phyloP scores from a whole-genome alignment of 2,797 vertebrate species.

The Hydrophis major region DNA sequence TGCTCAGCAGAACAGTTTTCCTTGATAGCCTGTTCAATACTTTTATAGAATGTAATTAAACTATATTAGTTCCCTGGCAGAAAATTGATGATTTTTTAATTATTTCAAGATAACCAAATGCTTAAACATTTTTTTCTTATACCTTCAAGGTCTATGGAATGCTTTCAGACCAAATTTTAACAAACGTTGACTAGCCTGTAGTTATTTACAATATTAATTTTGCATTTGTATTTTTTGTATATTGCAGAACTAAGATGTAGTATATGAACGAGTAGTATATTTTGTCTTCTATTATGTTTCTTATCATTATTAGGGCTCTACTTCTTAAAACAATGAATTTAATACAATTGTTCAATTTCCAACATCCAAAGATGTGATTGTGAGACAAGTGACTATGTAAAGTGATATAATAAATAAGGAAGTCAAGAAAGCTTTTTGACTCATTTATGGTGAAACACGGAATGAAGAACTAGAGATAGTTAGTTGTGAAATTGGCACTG shows the following conservation, averaged over 20 bases:
- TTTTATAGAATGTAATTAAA: slow-evolving; percentile 76
- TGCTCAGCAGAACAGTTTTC: slow-evolving; percentile 58
- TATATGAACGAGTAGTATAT: background rate
- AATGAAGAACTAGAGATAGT: background rate
- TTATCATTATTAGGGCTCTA: background rate
- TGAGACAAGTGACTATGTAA: background rate
- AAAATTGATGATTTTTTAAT: slow-evolving; percentile 76
- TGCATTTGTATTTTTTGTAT: background rate
- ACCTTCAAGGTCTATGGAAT: slow-evolving; percentile 33
- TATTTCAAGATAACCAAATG: slow-evolving; percentile 70
- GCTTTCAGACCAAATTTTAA: slow-evolving; percentile 35
- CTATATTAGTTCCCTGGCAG: slow-evolving; percentile 67
- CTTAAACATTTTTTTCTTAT: slow-evolving; percentile 65
- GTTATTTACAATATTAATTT: background rate
- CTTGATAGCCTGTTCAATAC: slow-evolving; percentile 69
- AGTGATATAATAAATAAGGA: background rate
- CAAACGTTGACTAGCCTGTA: slow-evolving; percentile 9
- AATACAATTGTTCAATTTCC: background rate
- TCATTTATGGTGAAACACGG: background rate
- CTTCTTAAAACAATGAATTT: background rate
- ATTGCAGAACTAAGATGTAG: background rate
- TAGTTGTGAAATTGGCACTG: background rate
- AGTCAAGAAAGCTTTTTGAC: background rate
- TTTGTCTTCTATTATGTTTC: background rate
- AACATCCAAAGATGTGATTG: background rate